Base-by-base conservation (phyloP, 2,888 invertebrate genomes). In the Leptopilina drosophilae region DNA sequence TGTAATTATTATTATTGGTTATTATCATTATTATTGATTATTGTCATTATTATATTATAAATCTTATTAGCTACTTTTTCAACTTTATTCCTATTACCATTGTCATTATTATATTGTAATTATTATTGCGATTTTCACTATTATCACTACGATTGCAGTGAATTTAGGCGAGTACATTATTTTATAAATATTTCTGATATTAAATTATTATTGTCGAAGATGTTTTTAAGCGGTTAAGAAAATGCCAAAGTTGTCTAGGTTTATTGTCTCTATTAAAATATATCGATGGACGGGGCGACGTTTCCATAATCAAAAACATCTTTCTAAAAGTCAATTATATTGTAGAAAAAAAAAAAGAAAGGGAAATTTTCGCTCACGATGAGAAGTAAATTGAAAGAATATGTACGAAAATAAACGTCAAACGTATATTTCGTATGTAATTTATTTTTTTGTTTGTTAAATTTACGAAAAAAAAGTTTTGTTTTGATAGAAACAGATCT, bases 161-260 rank as follows among this genome's bases (percentile, higher is more conserved):
- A 87, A 77, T 83, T 85, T 81, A 82, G 81, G 81, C 85, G 85
- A 83, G 78, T 85, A 83, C 82, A 87, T 89, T 87, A 88, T 86
- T 88, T 88, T 87, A 86, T 64, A 64, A 76, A 80, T 88, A 42
- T 82, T 49, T 49, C 85, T 82, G 79, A 84, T 85, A 86, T 87
- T 88, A 86, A 88, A 83, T 85, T 86, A 87, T 88, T 86, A 49
- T 49, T 86, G 87, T 87, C 83, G 86, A 86, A 81, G 76, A 80
- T 79, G 79, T 81, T 88, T 33, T 88, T 89, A 86, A 88, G 85
- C 85, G 86, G 86, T 91, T 90, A 89, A 87, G 89, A 87, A 89
- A 87, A 91, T 91, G 90, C 91, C 91, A 91, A 91, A 91, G 91
- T 91, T 91, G 90, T 91, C 87, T 91, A 91, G 91, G 91, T 91